Percentiles rank a stretch among this genome's conserved stretches.
Evolutionary conservation across 2,113 vertebrate genomes (phyloP).

Genomic region (Pogona vitticeps): DNA sequence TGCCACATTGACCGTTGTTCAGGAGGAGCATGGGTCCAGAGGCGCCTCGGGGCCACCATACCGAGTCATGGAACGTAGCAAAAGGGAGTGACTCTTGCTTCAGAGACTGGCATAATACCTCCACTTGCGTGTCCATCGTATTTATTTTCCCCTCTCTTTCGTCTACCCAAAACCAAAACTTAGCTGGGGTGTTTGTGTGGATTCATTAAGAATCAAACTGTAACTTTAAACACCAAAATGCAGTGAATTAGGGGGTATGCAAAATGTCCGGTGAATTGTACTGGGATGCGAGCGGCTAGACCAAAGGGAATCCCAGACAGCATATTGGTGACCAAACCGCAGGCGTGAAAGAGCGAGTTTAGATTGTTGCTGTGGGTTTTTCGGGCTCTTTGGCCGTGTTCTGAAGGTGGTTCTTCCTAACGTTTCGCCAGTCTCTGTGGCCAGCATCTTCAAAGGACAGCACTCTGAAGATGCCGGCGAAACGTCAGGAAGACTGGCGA

Average conservation of each 20-base stretch:
- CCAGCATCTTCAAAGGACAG: no score
- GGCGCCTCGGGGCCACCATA: slow-evolving; percentile 59
- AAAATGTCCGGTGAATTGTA: not conserved
- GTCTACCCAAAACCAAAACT: slow-evolving; percentile 30
- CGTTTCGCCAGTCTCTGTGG: no score
- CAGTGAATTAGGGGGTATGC: not conserved
- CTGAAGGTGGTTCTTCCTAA: no score
- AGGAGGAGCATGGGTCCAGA: slow-evolving; percentile 73
- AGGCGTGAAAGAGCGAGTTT: not conserved
- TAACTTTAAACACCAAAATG: slow-evolving; percentile 35
- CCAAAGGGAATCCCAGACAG: not conserved
- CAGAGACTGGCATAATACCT: accelerated
- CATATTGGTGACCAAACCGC: not conserved
- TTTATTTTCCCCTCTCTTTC: slow-evolving; percentile 48
- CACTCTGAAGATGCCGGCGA: no score
- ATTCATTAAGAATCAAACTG: slow-evolving; percentile 30
- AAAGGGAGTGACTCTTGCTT: slow-evolving; percentile 73
- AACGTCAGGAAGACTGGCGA: no score
- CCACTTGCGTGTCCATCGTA: slow-evolving; percentile 25
- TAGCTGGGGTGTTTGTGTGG: not conserved
- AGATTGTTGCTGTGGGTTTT: no score
- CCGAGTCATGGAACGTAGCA: slow-evolving; percentile 78
- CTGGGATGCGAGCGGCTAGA: not conserved
- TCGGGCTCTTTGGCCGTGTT: no score
- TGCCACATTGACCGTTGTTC: slow-evolving; percentile 76